Evolutionary conservation across 2,797 vertebrate genomes (phyloP).

Genomic region (Glossophaga mutica): DNA sequence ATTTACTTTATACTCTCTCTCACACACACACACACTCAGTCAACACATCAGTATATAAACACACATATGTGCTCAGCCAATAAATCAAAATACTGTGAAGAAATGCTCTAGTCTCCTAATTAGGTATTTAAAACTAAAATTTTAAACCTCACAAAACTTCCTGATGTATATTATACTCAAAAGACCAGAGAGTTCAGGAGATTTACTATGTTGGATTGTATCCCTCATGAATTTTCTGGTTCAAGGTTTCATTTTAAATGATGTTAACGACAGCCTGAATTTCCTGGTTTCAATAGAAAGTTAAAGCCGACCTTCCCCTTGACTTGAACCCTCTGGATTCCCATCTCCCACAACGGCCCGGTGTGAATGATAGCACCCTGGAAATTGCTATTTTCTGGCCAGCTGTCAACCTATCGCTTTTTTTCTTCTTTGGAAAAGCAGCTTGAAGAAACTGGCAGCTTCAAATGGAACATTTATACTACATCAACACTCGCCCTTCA

Average conservation of each 20-base stretch:
- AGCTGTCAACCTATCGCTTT: background rate
- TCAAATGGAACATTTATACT: background rate
- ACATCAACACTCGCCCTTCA: background rate
- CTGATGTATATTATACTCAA: background rate
- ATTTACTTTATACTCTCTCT: background rate
- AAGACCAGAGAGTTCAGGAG: constrained; percentile 20
- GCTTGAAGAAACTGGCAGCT: constrained; percentile 32
- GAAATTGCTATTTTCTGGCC: background rate
- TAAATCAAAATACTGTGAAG: constrained; percentile 10
- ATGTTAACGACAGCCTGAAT: background rate
- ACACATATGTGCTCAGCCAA: background rate
- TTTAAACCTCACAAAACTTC: constrained; percentile 37
- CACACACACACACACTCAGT: background rate
- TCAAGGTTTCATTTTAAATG: constrained; percentile 12
- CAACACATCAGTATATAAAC: background rate
- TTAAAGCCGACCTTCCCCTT: background rate
- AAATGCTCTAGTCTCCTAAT: constrained; percentile 4
- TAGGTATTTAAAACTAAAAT: background rate
- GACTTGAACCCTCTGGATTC: background rate
- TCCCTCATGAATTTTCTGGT: background rate
- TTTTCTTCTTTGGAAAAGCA: background rate
- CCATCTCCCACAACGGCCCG: background rate
- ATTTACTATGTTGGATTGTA: background rate
- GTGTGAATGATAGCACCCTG: background rate
- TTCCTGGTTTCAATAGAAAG: background rate